Conservation (phyloP, 2,888 invertebrate genomes). For the Chromoteleia sp. region DNA sequence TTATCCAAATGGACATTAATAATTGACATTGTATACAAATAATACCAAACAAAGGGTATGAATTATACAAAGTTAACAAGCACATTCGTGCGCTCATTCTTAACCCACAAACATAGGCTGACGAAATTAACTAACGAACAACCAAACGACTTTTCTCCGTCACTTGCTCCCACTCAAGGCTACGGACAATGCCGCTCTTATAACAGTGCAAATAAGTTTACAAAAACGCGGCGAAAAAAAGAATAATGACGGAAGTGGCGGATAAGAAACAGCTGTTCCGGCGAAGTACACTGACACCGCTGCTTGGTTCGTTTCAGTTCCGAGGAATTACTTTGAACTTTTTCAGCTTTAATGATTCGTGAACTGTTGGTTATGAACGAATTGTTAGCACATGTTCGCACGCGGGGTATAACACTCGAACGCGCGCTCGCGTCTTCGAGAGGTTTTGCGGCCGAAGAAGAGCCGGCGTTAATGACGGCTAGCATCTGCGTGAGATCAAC, state of each 20-base stretch:
- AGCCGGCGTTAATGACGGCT: slow-evolving; percentile 63
- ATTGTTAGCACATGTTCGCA: slow-evolving; percentile 67
- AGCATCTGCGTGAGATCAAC: slow-evolving; percentile 67
- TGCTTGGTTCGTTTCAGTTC: slow-evolving; percentile 18
- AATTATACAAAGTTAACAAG: slow-evolving; percentile 9
- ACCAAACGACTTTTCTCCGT: slow-evolving; percentile 9
- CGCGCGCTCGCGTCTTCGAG: too few relatives aligned
- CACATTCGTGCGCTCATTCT: slow-evolving; percentile 13
- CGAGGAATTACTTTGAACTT: slow-evolving; percentile 62
- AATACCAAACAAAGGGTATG: background rate
- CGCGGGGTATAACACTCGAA: too few relatives aligned
- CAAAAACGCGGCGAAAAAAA: slow-evolving; percentile 8
- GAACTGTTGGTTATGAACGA: slow-evolving; percentile 63
- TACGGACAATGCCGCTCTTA: slow-evolving; percentile 16
- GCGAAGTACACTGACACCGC: slow-evolving; percentile 20
- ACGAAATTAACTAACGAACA: slow-evolving; percentile 15
- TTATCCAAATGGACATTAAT: background rate
- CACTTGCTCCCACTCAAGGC: slow-evolving; percentile 18
- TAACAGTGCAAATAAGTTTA: slow-evolving; percentile 33
- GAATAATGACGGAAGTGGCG: slow-evolving; percentile 32
- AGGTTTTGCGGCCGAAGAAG: slow-evolving; percentile 32
- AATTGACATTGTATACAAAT: background rate
- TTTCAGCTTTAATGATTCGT: slow-evolving; percentile 56
- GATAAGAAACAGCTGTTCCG: slow-evolving; percentile 52
- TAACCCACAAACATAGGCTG: slow-evolving; percentile 17